Percentiles rank a stretch among this genome's conserved stretches.
Conservation (phyloP, 2,888 invertebrate species). For the Caenorhabditis sp. region DNA sequence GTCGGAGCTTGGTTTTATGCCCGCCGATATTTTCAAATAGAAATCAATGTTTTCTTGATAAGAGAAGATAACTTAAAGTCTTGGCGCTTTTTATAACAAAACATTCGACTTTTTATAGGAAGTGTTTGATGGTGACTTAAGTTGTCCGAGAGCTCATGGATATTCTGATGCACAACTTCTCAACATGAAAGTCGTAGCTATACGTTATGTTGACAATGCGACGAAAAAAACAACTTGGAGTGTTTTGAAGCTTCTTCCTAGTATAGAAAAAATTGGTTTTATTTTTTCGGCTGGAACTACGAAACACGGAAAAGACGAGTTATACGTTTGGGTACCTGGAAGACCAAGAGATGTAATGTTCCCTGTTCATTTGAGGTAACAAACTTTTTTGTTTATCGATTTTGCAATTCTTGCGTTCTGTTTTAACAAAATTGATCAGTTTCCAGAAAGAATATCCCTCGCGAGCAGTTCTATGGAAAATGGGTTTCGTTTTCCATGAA, state of each 20-base stretch:
- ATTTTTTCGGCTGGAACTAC: background rate
- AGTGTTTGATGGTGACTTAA: background rate
- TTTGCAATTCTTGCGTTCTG: background rate
- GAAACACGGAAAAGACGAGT: conserved; percentile 2
- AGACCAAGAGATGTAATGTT: background rate
- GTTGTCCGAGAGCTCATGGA: background rate
- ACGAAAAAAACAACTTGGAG: background rate
- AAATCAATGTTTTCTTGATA: no score
- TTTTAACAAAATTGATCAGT: no score
- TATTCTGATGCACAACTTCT: background rate
- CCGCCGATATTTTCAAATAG: no score
- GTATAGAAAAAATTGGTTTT: background rate
- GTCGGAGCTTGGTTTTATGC: no score
- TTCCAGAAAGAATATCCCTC: background rate
- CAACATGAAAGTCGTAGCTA: background rate
- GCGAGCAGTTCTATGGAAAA: background rate
- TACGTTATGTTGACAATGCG: background rate
- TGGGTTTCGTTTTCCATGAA: background rate
- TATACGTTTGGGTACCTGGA: background rate
- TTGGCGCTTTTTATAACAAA: background rate
- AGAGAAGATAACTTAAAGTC: no score
- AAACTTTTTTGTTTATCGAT: background rate
- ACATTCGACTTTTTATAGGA: background rate
- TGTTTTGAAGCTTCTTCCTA: background rate
- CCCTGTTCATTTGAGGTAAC: background rate